Base-by-base conservation (phyloP, 1,140 invertebrate species). In the Aphidius ervi region DNA sequence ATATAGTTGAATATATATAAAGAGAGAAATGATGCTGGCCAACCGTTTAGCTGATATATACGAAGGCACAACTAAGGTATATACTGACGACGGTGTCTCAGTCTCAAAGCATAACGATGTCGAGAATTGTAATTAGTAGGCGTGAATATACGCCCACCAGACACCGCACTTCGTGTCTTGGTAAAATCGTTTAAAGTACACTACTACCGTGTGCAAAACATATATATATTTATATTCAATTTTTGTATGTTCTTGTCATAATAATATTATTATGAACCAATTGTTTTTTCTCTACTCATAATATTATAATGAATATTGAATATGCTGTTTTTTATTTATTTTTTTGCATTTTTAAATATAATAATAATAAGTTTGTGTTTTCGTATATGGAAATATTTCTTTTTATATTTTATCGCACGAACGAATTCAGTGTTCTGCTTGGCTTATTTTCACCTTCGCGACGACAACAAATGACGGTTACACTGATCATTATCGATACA, bases 71-170 rank as follows among this genome's bases (percentile, higher is more conserved):
- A 6, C 37, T 5, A 52, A 37, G 37, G 40, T 48, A 39, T 57
- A 47, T 57, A 57, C 41, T 47, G 20, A 42, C 50, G 57, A 50
- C 52, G 47, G 57, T 59, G 50, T 78, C 74, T 78, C 73, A 31
- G 23, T 31, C 23, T 31, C 23, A 31, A 52, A 63, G 48, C 68
- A 68, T 70, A 72, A 71, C 69, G 66, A 73, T 70, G 66, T 74
- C 68, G 69, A 70, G 67, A 72, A 72, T 72, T 67, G 71, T 79
- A 77, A 79, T 79, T 79, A 79, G 76, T 78, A 77, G 77, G 77
- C 76, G 76, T 77, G 65, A 73, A 68, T 68, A 58, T 62, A 75
- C 76, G 74, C 75, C 77, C 73, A 76, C 75, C 71, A 72, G 71
- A 76, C 71, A 72, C 73, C 69, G 66, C 63, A 58, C 61, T 56